Evolutionary conservation across 2,888 invertebrate species (phyloP).

Genomic region (Ophion ellenae): DNA sequence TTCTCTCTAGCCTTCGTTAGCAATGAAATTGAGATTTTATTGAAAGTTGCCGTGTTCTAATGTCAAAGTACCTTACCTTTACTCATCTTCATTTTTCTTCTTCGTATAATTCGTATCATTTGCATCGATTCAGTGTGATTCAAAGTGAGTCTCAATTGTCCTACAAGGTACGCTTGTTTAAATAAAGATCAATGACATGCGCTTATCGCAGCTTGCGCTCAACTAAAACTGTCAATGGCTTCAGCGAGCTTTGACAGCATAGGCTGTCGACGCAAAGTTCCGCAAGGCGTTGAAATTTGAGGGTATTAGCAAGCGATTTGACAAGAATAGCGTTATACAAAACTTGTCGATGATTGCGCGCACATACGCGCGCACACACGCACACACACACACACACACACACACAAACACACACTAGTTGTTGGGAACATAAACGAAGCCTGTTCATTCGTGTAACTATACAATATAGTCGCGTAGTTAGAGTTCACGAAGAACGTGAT

Average conservation of each 20-base stretch:
- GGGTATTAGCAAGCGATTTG: constrained; percentile 64
- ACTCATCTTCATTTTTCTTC: too few species aligned
- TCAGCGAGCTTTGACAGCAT: not conserved
- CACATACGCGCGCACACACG: not conserved
- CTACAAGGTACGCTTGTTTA: too few species aligned
- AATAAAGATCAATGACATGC: not conserved
- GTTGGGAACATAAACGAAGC: constrained; percentile 17
- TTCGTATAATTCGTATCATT: not conserved
- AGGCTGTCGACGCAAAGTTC: constrained; percentile 13
- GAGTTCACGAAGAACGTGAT: constrained; percentile 65
- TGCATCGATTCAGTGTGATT: not conserved
- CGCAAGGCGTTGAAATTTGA: constrained; percentile 42
- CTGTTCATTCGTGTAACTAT: constrained; percentile 25
- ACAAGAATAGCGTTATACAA: constrained; percentile 18
- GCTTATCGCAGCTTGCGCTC: not conserved
- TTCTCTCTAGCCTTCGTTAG: too few species aligned
- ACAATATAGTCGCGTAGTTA: constrained; percentile 32
- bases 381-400: not conserved
- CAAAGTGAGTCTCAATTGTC: not conserved
- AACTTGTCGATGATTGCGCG: not conserved
- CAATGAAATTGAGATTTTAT: too few species aligned
- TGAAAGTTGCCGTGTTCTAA: too few species aligned
- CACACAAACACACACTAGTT: not conserved
- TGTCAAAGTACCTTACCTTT: too few species aligned
- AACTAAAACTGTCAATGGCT: not conserved